phyloP scores from a whole-genome alignment of 2,888 invertebrate species.

The Eueremaeus valkanovi region DNA sequence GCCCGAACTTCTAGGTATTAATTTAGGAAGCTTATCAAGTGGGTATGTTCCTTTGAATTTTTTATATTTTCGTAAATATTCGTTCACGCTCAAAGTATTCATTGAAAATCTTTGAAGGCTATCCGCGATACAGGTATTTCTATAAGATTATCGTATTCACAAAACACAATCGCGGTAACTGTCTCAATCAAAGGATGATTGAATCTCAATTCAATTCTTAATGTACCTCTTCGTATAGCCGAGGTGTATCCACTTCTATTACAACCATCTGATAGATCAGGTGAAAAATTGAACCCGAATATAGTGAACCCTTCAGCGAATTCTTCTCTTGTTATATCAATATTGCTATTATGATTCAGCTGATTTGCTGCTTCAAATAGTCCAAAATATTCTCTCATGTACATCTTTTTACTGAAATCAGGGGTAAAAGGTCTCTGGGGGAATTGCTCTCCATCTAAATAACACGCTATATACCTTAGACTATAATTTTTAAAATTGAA shows the following conservation, averaged over 20 bases:
- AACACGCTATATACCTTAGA: slow-evolving; percentile 43
- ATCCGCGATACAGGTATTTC: slow-evolving; percentile 48
- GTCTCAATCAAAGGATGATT: slow-evolving; percentile 44
- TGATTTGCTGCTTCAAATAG: slow-evolving; percentile 46
- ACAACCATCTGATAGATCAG: slow-evolving; percentile 45
- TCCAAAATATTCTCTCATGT: slow-evolving; percentile 39
- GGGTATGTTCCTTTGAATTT: background rate
- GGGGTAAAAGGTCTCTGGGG: slow-evolving; percentile 45
- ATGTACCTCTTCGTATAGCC: slow-evolving; percentile 45
- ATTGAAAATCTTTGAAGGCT: slow-evolving; percentile 45
- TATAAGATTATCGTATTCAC: slow-evolving; percentile 49
- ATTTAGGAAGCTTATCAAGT: background rate
- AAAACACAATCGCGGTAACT: slow-evolving; percentile 48
- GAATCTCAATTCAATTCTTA: slow-evolving; percentile 48
- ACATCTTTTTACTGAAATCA: slow-evolving; percentile 42
- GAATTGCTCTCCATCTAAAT: slow-evolving; percentile 47
- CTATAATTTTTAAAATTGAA: slow-evolving; percentile 47
- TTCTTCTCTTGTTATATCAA: slow-evolving; percentile 42
- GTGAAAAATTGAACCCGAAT: slow-evolving; percentile 49
- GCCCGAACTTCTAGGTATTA: background rate
- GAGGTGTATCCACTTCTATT: slow-evolving; percentile 35
- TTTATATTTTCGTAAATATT: background rate
- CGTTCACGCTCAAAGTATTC: background rate
- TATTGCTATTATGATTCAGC: slow-evolving; percentile 43
- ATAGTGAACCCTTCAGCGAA: slow-evolving; percentile 45